A percentile compares a stretch with the other conserved stretches of the same genome.
phyloP scores from a whole-genome alignment of 1,140 invertebrate genomes.

The Babylonia areolata region DNA sequence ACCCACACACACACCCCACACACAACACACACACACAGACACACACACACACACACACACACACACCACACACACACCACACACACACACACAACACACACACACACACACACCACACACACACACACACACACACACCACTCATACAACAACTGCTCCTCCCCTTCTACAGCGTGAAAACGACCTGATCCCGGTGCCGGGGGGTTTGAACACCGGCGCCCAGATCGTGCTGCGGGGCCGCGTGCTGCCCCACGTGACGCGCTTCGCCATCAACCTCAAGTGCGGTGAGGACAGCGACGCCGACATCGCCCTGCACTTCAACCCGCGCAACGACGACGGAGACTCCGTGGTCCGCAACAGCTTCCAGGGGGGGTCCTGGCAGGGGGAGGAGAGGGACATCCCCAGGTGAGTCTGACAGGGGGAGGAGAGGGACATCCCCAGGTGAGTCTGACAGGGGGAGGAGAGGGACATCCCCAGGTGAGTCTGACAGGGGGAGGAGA shows the following conservation, averaged over 20 bases:
- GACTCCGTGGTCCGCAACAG: conserved; percentile 84
- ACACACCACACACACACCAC: no score
- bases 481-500: no score
- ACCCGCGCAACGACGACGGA: conserved; percentile 77
- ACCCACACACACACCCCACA: no score
- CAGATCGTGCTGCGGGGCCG: conserved; percentile 81
- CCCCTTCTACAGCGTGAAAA: conserved; percentile 75
- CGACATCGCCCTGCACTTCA: conserved; percentile 88
- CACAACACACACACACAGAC: no score
- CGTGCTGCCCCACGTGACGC: conserved; percentile 77
- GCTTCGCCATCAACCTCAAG: conserved; percentile 83
- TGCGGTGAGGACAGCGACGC: conserved; percentile 80
- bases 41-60: no score
- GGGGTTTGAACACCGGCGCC: conserved; percentile 79
- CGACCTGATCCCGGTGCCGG: conserved; percentile 78
- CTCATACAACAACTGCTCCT: no score
- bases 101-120: no score
- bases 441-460: no score
- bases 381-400: conserved; percentile 84
- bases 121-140: no score
- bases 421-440: no score
- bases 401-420: conserved; percentile 21
- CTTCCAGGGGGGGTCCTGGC: conserved; percentile 80
- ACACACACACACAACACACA: no score
- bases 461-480: no score